Conservation (phyloP, 2,888 invertebrate species). For the Eurytoma adleriae region DNA sequence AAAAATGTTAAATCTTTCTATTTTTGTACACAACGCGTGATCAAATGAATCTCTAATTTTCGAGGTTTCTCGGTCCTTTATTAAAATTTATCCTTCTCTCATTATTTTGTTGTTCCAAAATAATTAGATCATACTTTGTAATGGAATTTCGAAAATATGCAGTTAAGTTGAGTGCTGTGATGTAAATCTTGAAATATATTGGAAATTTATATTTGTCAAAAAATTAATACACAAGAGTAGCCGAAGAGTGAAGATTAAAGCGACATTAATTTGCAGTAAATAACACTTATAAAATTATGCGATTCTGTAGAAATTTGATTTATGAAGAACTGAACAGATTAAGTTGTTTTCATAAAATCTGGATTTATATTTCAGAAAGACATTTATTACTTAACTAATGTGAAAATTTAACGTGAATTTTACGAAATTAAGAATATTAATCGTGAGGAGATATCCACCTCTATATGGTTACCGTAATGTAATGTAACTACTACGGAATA, state of each 20-base stretch:
- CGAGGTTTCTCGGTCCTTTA: too few relatives aligned
- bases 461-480: too few relatives aligned
- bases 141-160: neutral
- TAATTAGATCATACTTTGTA: too few relatives aligned
- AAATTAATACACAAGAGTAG: constrained; percentile 2
- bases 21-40: too few relatives aligned
- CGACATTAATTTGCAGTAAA: constrained; percentile 13
- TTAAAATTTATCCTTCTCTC: too few relatives aligned
- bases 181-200: neutral
- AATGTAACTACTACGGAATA: too few relatives aligned
- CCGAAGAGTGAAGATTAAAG: constrained; percentile 2
- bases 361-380: constrained; percentile 2
- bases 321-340: constrained; percentile 5
- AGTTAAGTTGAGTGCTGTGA: too few relatives aligned
- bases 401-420: too few relatives aligned
- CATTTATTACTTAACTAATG: constrained; percentile 16
- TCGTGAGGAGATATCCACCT: too few relatives aligned
- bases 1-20: too few relatives aligned
- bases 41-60: too few relatives aligned
- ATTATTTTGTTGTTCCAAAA: too few relatives aligned
- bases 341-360: constrained; percentile 9
- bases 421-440: neutral
- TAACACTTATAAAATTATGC: neutral
- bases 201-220: neutral
- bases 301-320: neutral